A percentile compares a stretch with the other conserved stretches of the same genome.
These are phyloP conservation scores for Ditylenchus dipsaci DNA, from an alignment of 1,140 invertebrate genomes.

Conservation along the genomic window DNA sequence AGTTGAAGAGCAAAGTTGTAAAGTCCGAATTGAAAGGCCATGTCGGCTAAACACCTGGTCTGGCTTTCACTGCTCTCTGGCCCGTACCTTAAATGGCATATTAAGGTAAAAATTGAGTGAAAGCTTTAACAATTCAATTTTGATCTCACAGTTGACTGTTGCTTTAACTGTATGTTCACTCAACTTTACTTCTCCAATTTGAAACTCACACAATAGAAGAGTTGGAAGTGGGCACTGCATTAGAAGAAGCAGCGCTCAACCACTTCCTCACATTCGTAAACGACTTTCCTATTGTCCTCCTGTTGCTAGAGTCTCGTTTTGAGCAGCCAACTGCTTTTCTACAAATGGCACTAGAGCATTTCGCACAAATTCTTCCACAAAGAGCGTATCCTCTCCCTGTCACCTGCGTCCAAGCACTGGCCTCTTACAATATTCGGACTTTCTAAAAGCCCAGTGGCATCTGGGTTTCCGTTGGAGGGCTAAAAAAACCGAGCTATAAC, in stretches of 20 bases:
- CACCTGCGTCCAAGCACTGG: conserved; percentile 29
- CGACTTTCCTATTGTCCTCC: conserved; percentile 35
- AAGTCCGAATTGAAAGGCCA: conserved; percentile 91
- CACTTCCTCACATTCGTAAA: conserved; percentile 39
- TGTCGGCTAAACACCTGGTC: conserved; percentile 80
- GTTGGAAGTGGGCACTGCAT: conserved; percentile 4
- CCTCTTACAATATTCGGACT: conserved; percentile 8
- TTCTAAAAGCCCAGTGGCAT: no score
- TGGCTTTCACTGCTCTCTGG: conserved; percentile 86
- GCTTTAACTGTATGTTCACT: no score
- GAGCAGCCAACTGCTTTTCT: conserved; percentile 19
- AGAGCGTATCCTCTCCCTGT: conserved; percentile 28
- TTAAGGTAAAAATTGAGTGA: background rate
- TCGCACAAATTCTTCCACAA: conserved; percentile 36
- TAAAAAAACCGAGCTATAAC: no score
- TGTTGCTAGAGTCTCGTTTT: conserved; percentile 28
- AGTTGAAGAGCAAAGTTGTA: conserved; percentile 84
- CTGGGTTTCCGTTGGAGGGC: no score
- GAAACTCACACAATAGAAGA: background rate
- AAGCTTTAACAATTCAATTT: no score
- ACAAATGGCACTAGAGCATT: conserved; percentile 43
- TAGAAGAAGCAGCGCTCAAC: conserved; percentile 31
- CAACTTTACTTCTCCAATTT: no score
- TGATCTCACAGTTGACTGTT: no score
- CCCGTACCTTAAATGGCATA: conserved; percentile 40